Percentiles rank a stretch among this genome's conserved stretches.
Conservation (phyloP, 2,113 vertebrate genomes). For the Neoarius graeffei region DNA sequence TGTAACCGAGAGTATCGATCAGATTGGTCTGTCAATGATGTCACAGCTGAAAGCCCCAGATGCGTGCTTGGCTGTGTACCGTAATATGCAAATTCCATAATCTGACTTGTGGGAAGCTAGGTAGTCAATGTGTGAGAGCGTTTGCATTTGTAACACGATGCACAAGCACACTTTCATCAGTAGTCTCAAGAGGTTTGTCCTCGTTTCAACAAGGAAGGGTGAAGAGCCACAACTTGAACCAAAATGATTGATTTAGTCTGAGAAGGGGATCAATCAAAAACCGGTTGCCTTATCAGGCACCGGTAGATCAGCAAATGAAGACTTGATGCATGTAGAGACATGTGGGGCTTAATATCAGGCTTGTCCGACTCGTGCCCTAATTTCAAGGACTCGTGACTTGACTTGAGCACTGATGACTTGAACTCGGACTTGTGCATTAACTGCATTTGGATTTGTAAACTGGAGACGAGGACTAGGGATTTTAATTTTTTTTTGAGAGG, state of each 20-base stretch:
- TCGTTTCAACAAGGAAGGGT: background rate
- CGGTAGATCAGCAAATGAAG: background rate
- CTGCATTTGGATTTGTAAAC: too few species aligned
- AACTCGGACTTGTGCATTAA: too few species aligned
- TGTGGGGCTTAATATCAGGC: background rate
- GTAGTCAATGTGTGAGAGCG: background rate
- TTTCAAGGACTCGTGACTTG: too few species aligned
- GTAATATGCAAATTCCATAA: background rate
- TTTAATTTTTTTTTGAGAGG: too few species aligned
- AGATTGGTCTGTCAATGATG: background rate
- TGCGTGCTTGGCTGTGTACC: background rate
- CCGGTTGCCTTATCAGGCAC: background rate
- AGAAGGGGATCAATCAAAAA: slow-evolving; percentile 4
- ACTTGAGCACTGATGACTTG: too few species aligned
- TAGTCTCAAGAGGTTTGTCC: background rate
- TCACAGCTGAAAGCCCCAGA: slow-evolving; percentile 2
- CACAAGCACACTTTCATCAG: background rate
- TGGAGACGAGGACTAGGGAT: too few species aligned
- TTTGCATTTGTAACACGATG: slow-evolving; percentile 26
- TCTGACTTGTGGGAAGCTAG: background rate
- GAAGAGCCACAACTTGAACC: slow-evolving; percentile 1
- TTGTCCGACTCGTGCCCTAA: too few species aligned
- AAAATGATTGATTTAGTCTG: slow-evolving; percentile 15
- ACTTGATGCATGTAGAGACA: background rate
- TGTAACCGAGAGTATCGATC: background rate